Conservation (phyloP, 2,113 vertebrate genomes). For the Colinus virginianus region DNA sequence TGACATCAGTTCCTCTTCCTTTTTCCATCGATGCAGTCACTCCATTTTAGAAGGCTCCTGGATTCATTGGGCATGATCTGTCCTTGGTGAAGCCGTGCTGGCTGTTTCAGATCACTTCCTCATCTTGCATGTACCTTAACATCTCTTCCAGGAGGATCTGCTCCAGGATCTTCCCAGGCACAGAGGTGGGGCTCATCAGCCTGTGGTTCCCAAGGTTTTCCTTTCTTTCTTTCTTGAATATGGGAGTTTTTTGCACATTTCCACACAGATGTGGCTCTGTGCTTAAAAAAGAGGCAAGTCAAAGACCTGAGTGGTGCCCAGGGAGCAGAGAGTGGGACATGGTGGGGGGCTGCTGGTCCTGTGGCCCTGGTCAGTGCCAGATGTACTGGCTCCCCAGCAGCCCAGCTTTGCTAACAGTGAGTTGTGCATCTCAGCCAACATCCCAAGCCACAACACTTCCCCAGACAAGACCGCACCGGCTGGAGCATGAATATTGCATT, state of each 20-base stretch:
- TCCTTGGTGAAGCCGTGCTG: too few relatives aligned
- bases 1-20: too few relatives aligned
- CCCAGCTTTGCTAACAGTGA: neutral
- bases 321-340: neutral
- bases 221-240: too few relatives aligned
- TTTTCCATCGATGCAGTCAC: too few relatives aligned
- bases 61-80: too few relatives aligned
- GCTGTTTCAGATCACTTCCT: too few relatives aligned
- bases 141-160: too few relatives aligned
- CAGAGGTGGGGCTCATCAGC: too few relatives aligned
- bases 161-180: too few relatives aligned
- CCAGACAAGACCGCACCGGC: accelerated
- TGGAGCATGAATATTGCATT: neutral
- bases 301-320: neutral
- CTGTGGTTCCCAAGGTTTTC: too few relatives aligned
- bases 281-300: neutral
- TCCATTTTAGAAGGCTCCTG: too few relatives aligned
- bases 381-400: neutral
- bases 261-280: accelerated
- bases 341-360: accelerated
- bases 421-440: neutral
- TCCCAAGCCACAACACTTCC: neutral
- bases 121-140: too few relatives aligned
- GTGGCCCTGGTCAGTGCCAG: neutral
- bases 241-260: neutral